Percentiles rank a stretch among this genome's conserved stretches.
Conservation (phyloP, 2,888 invertebrate genomes). For the Andrena trimmerana region DNA sequence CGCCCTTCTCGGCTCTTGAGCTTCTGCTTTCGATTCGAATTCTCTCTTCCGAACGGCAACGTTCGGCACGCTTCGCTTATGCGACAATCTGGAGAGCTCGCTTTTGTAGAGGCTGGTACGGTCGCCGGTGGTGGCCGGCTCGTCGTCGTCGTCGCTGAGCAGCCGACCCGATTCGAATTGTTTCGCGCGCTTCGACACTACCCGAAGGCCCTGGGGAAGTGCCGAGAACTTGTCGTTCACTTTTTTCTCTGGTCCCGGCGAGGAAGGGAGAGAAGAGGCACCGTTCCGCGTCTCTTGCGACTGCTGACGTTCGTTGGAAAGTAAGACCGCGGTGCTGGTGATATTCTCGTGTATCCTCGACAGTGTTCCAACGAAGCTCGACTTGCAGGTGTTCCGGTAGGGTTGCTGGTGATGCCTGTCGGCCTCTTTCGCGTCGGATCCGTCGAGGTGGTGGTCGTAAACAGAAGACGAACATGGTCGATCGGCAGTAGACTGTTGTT, state of each 20-base stretch:
- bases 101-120: slow-evolving; percentile 90
- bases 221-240: slow-evolving; percentile 78
- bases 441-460: slow-evolving; percentile 47
- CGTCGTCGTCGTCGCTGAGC: slow-evolving; percentile 86
- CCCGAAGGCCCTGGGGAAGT: slow-evolving; percentile 86
- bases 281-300: slow-evolving; percentile 85
- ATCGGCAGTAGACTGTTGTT: slow-evolving; percentile 56
- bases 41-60: slow-evolving; percentile 91
- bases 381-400: slow-evolving; percentile 61
- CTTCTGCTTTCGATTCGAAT: slow-evolving; percentile 88
- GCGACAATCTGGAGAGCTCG: slow-evolving; percentile 89
- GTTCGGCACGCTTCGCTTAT: slow-evolving; percentile 90
- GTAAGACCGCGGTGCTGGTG: slow-evolving; percentile 71
- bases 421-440: slow-evolving; percentile 15
- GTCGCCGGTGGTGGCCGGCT: slow-evolving; percentile 85
- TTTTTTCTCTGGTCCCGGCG: slow-evolving; percentile 83
- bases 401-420: slow-evolving; percentile 36
- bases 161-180: slow-evolving; percentile 90
- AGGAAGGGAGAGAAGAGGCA: slow-evolving; percentile 82
- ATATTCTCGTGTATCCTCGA: slow-evolving; percentile 89
- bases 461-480: slow-evolving; percentile 61
- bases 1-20: slow-evolving; percentile 83
- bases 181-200: slow-evolving; percentile 90
- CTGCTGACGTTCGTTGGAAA: slow-evolving; percentile 60
- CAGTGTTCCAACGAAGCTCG: slow-evolving; percentile 87